Evolutionary conservation across 92 coral and sea anemone species (phyloP), one percentile per base, ranked within the genome.

Genomic region (Palythoa grandis): DNA sequence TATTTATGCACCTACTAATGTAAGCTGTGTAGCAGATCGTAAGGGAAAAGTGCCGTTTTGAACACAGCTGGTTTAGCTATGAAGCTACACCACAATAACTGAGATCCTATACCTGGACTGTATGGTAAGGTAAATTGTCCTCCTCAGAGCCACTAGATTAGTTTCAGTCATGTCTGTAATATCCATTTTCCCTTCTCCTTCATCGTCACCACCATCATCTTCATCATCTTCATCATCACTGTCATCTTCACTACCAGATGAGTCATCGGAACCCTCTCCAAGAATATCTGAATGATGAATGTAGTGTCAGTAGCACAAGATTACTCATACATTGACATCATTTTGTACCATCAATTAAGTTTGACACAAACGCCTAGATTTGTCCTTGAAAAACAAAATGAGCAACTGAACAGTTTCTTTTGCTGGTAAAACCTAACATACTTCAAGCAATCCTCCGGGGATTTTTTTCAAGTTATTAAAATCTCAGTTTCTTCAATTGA

Each of bases 101-200:
- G 19, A 12, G 3, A 16, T 56, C 19, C 11, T 5, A n/a, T 87
- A 96, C 98, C 99, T 96, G 90, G 99, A 96, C 74, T 96, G 99
- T 66, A 96, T 96, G 47, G 99, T 95, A 72, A 96, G 95, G 75
- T 96, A 96, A 50, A 96, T 93, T 19, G 99, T 91, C 68, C 99
- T 88, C 73, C 99, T 87, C 52, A 96, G 69, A 9, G 97, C 99
- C 9, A 96, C 98, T 43, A 96, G 93, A 79, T 96, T 93, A 14
- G 98, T 96, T 87, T 96, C 98, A 38, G 99, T 96, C 76, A 95
- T 95, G 84, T 96, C 99, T 23, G 95, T 88, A 14, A 96, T 95
- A 67, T 93, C 93, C 97, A 96, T 93, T 86, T 95, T 93, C 63
- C 91, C 88, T 20, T 88, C 91, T 79, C 85, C 92, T 11, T 85